phyloP scores from a whole-genome alignment of 2,797 vertebrate genomes.

The Sebastes hopkinsi region DNA sequence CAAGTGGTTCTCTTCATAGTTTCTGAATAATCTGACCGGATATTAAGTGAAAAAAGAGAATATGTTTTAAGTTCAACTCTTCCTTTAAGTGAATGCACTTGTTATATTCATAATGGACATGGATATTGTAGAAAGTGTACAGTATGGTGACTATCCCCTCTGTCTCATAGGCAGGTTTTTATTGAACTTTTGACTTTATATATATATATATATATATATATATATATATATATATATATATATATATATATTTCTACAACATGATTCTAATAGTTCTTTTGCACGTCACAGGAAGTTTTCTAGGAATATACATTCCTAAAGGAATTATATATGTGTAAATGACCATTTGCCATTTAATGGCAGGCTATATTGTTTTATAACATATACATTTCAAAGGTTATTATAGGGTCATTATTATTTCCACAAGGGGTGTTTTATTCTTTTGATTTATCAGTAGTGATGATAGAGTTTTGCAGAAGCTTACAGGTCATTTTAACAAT shows the following conservation, averaged over 20 bases:
- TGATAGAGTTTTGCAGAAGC: not conserved
- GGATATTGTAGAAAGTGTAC: conserved; percentile 96
- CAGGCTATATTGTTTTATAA: not conserved
- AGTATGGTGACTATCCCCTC: conserved; percentile 85
- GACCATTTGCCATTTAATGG: not conserved
- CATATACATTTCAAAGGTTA: not conserved
- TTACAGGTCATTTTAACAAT: not conserved
- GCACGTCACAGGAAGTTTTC: not conserved
- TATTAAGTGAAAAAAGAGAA: conserved; percentile 70
- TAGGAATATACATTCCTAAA: not conserved
- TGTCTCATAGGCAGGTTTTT: conserved; percentile 91
- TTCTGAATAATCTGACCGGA: conserved; percentile 33
- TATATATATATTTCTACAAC: not conserved
- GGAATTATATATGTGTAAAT: not conserved
- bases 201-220: too few species aligned
- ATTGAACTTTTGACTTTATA: conserved; percentile 81
- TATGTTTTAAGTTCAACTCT: conserved; percentile 80
- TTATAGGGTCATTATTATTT: not conserved
- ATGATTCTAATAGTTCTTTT: not conserved
- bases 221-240: not conserved
- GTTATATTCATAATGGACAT: conserved; percentile 84
- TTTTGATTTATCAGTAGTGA: not conserved
- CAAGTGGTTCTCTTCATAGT: not conserved
- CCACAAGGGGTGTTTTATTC: not conserved
- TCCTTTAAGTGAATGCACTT: conserved; percentile 90